A percentile compares a stretch with the other conserved stretches of the same genome.
Conservation (phyloP, 2,888 invertebrate species). For the Cacoxenus indagator region DNA sequence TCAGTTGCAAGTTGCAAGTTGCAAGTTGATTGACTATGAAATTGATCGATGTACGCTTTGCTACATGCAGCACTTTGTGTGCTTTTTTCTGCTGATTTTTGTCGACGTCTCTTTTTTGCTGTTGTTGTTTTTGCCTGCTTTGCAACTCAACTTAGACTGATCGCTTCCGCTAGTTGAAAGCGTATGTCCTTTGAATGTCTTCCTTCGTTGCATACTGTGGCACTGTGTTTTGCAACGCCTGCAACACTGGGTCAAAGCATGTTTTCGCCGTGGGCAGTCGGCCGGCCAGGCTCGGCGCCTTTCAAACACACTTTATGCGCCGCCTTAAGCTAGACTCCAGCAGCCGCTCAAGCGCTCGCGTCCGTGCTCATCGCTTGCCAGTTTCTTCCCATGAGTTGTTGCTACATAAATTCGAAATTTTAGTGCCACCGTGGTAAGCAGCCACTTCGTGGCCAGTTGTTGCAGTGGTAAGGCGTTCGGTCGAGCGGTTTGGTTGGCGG, state of each 20-base stretch:
- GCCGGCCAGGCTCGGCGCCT: slow-evolving; percentile 23
- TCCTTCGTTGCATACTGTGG: neutral
- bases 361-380: neutral
- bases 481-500: too few species aligned
- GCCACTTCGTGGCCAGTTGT: too few species aligned
- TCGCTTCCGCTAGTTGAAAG: neutral
- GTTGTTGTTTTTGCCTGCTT: neutral
- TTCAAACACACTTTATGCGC: slow-evolving; percentile 69
- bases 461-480: too few species aligned
- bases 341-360: neutral
- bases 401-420: slow-evolving; percentile 62
- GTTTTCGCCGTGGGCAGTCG: neutral
- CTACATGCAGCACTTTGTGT: neutral
- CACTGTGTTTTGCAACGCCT: slow-evolving; percentile 26
- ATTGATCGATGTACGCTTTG: slow-evolving; percentile 10
- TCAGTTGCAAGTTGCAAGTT: too few species aligned
- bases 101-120: neutral
- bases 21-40: slow-evolving; percentile 17
- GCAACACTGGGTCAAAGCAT: slow-evolving; percentile 52
- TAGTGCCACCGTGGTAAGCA: slow-evolving; percentile 47
- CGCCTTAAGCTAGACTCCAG: slow-evolving; percentile 55
- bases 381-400: neutral
- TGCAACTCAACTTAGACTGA: neutral
- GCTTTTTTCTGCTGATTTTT: too few species aligned
- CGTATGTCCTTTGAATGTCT: slow-evolving; percentile 2